Percentiles rank a stretch among this genome's conserved stretches.
Evolutionary conservation across 2,888 invertebrate genomes (phyloP).

Genomic region (Agrotis segetum): DNA sequence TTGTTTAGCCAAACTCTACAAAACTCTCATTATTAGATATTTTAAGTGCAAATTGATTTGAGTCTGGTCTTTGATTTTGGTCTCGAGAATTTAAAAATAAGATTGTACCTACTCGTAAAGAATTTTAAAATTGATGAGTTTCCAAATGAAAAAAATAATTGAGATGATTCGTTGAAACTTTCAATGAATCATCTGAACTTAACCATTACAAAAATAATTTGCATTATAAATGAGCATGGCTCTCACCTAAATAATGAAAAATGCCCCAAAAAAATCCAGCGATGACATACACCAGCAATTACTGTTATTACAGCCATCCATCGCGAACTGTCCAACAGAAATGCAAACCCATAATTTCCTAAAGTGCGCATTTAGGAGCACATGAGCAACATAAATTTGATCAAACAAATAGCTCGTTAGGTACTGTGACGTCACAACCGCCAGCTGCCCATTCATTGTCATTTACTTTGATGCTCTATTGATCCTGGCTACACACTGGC

Average conservation of each 20-base stretch:
- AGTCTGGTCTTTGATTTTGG: too few relatives aligned
- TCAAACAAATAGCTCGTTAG: slow-evolving; percentile 67
- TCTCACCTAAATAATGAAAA: slow-evolving; percentile 6
- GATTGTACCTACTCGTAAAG: too few relatives aligned
- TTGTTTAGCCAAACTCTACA: neutral
- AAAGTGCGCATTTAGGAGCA: slow-evolving; percentile 61
- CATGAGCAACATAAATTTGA: slow-evolving; percentile 66
- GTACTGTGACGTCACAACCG: slow-evolving; percentile 59
- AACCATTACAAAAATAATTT: neutral
- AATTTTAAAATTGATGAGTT: neutral
- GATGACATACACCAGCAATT: slow-evolving; percentile 42
- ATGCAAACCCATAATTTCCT: slow-evolving; percentile 62
- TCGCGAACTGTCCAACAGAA: slow-evolving; percentile 52
- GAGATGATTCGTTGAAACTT: too few relatives aligned
- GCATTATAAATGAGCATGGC: neutral
- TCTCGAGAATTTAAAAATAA: too few relatives aligned
- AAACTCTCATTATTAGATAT: too few relatives aligned
- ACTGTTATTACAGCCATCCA: slow-evolving; percentile 58
- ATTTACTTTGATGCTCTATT: slow-evolving; percentile 84
- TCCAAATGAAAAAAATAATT: neutral
- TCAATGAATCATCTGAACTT: neutral
- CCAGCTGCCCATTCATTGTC: slow-evolving; percentile 80
- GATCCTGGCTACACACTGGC: slow-evolving; percentile 76
- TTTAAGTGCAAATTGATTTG: too few relatives aligned
- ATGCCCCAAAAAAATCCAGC: slow-evolving; percentile 21